Evolutionary conservation across 1,140 invertebrate species (phyloP).

Genomic region (Drosophila pruinosa): DNA sequence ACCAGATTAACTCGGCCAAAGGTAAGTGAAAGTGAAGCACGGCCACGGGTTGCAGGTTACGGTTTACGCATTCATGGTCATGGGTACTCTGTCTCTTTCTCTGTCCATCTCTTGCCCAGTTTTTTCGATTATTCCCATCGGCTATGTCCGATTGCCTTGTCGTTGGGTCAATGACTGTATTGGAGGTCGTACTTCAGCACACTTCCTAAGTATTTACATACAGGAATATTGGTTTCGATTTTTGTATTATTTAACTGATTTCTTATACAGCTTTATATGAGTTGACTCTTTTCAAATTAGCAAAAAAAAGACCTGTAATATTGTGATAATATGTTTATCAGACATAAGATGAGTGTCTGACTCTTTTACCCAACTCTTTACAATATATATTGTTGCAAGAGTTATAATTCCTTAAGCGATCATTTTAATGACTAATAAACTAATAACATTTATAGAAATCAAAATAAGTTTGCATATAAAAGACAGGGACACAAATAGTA

Average conservation of each 20-base stretch:
- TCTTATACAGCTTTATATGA: background rate
- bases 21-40: constrained; percentile 81
- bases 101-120: background rate
- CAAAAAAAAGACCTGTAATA: background rate
- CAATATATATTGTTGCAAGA: too few species aligned
- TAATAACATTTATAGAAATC: too few species aligned
- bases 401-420: too few species aligned
- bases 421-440: too few species aligned
- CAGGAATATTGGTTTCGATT: background rate
- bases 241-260: background rate
- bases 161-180: constrained; percentile 7
- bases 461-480: too few species aligned
- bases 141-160: constrained; percentile 10
- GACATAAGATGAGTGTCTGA: too few species aligned
- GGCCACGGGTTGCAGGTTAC: background rate
- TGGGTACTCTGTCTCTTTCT: background rate
- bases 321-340: too few species aligned
- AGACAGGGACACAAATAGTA: too few species aligned
- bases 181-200: background rate
- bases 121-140: constrained; percentile 29
- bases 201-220: constrained; percentile 7
- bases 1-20: constrained; percentile 97
- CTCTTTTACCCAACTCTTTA: too few species aligned
- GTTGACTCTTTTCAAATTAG: too few species aligned
- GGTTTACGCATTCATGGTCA: background rate